phyloP scores from a whole-genome alignment of 2,797 vertebrate genomes.

The Ctenopoma multispine region DNA sequence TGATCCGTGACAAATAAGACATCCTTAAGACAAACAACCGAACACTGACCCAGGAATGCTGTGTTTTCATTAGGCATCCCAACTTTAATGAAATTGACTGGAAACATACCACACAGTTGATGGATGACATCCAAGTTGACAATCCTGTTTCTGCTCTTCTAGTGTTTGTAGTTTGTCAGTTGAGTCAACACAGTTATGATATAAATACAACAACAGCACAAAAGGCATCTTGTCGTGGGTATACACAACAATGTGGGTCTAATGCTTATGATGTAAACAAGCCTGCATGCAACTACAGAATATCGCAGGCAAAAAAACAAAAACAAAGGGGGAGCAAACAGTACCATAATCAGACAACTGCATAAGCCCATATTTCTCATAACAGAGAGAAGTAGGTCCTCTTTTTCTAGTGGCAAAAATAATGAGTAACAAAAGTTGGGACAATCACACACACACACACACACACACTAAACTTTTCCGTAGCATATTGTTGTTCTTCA shows the following conservation, averaged over 20 bases:
- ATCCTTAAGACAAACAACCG: conserved; percentile 13
- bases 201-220: conserved; percentile 43
- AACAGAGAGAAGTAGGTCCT: conserved; percentile 29
- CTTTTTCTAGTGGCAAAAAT: conserved; percentile 46
- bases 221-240: conserved; percentile 64
- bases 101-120: conserved; percentile 16
- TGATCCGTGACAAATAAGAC: conserved; percentile 46
- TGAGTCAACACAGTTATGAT: conserved; percentile 63
- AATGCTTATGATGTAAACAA: conserved; percentile 69
- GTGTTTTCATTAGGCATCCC: conserved; percentile 15
- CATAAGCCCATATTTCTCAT: conserved; percentile 33
- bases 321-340: conserved; percentile 43
- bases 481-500: background rate
- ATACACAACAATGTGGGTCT: conserved; percentile 53
- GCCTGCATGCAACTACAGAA: conserved; percentile 30
- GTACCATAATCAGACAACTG: conserved; percentile 51
- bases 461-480: conserved; percentile 33
- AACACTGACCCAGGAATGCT: conserved; percentile 5
- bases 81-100: conserved; percentile 45
- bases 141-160: conserved; percentile 29
- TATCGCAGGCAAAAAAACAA: conserved; percentile 42
- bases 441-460: conserved; percentile 2
- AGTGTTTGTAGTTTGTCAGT: conserved; percentile 39
- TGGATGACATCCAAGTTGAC: conserved; percentile 47
- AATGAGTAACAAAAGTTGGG: conserved; percentile 42